Conservation (phyloP, 2,113 vertebrate genomes). For the Typhlomys cinereus region DNA sequence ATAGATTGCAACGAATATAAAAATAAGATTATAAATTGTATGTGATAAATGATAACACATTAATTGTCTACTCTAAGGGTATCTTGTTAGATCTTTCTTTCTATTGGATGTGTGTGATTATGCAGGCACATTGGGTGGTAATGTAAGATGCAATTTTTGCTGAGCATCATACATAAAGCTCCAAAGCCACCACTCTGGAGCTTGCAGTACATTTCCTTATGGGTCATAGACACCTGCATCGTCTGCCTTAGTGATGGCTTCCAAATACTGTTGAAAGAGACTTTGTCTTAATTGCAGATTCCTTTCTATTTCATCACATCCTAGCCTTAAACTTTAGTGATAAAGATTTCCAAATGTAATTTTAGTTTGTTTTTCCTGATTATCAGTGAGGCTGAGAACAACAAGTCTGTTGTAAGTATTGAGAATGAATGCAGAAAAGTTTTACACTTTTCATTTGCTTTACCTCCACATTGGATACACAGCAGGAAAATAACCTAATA, state of each 20-base stretch:
- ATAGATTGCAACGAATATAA: background rate
- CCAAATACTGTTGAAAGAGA: background rate
- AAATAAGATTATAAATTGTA: background rate
- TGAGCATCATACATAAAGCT: background rate
- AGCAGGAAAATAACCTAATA: background rate
- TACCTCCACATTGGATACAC: background rate
- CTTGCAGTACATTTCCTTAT: background rate
- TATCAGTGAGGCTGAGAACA: background rate
- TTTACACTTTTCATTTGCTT: background rate
- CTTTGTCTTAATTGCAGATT: background rate
- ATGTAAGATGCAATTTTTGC: background rate
- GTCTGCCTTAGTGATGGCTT: background rate
- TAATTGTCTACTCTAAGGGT: background rate
- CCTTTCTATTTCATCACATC: background rate
- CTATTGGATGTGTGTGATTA: background rate
- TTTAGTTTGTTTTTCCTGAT: slow-evolving; percentile 39
- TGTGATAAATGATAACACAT: background rate
- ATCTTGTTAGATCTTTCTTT: background rate
- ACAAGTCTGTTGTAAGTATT: background rate
- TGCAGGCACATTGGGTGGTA: background rate
- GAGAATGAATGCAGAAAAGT: background rate
- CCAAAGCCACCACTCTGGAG: background rate
- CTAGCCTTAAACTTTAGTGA: background rate
- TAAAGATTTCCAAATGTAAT: background rate
- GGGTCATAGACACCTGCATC: accelerated